Conservation (phyloP, 2,797 vertebrate species). For the Argentina silus region DNA sequence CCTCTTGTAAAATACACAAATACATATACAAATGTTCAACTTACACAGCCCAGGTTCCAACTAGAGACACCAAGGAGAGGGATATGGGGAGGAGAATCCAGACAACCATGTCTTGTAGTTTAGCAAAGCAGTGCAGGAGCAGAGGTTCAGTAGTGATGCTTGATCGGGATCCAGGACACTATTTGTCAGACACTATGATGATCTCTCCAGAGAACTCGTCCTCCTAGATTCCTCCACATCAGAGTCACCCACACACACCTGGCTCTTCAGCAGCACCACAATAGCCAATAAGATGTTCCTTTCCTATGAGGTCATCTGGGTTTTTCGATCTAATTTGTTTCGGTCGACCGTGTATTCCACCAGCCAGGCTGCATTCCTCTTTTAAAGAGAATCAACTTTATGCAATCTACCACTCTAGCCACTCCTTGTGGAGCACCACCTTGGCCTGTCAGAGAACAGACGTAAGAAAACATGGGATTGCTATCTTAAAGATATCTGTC, state of each 20-base stretch:
- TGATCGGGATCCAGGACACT: slow-evolving; percentile 9
- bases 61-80: slow-evolving; percentile 73
- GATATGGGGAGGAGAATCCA: slow-evolving; percentile 77
- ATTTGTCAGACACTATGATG: background rate
- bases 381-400: slow-evolving; percentile 31
- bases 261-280: background rate
- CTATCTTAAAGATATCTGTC: slow-evolving; percentile 25
- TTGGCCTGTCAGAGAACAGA: slow-evolving; percentile 49
- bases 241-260: slow-evolving; percentile 21
- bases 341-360: slow-evolving; percentile 21
- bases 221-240: slow-evolving; percentile 9
- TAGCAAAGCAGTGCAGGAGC: slow-evolving; percentile 3
- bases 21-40: slow-evolving; percentile 44
- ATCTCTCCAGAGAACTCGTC: slow-evolving; percentile 8
- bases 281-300: background rate
- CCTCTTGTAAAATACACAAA: background rate
- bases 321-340: background rate
- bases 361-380: slow-evolving; percentile 35
- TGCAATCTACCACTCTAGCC: slow-evolving; percentile 39
- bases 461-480: slow-evolving; percentile 59
- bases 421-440: slow-evolving; percentile 66
- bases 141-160: background rate
- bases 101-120: slow-evolving; percentile 66
- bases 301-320: too few species aligned
- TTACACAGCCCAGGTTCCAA: slow-evolving; percentile 83